phyloP scores from a whole-genome alignment of 1,140 invertebrate species.

The Hestina assimilis region DNA sequence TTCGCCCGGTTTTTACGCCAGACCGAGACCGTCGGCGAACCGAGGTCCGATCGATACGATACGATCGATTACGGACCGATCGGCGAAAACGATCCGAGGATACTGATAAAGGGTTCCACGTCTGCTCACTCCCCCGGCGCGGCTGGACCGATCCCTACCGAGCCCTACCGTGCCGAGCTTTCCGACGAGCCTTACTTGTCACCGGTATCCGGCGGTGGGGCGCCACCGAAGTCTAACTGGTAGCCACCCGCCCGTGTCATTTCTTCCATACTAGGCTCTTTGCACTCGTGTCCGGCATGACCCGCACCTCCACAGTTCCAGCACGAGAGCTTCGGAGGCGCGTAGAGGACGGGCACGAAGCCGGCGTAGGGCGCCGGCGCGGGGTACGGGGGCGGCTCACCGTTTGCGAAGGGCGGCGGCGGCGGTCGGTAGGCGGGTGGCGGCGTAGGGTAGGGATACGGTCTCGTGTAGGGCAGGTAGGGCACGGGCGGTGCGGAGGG shows the following conservation, averaged over 20 bases:
- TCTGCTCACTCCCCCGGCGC: background rate
- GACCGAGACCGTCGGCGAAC: background rate
- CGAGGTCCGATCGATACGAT: background rate
- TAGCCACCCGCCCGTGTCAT: slow-evolving; percentile 85
- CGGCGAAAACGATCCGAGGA: background rate
- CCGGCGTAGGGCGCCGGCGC: slow-evolving; percentile 69
- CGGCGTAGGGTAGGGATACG: slow-evolving; percentile 69
- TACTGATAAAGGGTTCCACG: slow-evolving; percentile 4
- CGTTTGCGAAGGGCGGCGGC: slow-evolving; percentile 64
- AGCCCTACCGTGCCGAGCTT: slow-evolving; percentile 7
- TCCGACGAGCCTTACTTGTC: slow-evolving; percentile 72
- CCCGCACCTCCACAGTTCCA: slow-evolving; percentile 88
- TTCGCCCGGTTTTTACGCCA: background rate
- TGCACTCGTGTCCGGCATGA: slow-evolving; percentile 90
- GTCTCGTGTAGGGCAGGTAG: slow-evolving; percentile 77
- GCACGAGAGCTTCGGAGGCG: slow-evolving; percentile 80
- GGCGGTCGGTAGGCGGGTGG: slow-evolving; percentile 66
- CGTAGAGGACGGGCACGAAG: slow-evolving; percentile 76
- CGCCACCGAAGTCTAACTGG: slow-evolving; percentile 80
- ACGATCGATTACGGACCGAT: background rate
- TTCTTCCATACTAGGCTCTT: slow-evolving; percentile 92
- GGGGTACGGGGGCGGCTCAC: slow-evolving; percentile 72
- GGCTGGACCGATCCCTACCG: slow-evolving; percentile 5
- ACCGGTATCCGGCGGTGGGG: slow-evolving; percentile 61
- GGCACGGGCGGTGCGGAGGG: slow-evolving; percentile 65